Base-by-base conservation (phyloP, 2,888 invertebrate genomes). In the Eudasyphora cyanicolor region DNA sequence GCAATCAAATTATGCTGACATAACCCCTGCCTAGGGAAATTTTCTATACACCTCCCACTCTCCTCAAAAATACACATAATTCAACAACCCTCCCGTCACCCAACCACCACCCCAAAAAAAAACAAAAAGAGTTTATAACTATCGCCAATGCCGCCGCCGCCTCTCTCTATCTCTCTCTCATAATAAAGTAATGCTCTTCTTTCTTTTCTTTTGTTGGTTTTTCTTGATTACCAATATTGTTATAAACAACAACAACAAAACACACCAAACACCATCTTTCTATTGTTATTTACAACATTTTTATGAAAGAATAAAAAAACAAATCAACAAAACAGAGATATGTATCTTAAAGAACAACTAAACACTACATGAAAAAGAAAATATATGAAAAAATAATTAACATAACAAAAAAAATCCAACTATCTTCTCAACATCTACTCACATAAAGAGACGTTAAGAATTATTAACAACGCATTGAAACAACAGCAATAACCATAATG, bases 341-440 rank as follows among this genome's bases (percentile, higher is more conserved):
- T 78, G 74, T 74, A 76, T 74, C 82, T 79, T 19, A 69, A 83
- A 69, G 29, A 51, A 67, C 76, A 45, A n/a, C 35, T 54, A 45
- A 83, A 74, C 70, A 42, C 51, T 75, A 80, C 64, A 75, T 79
- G 8, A 76, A 83, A 76, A 75, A 54, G 67, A 77, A 67, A 38
- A 42, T 71, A 64, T n/a, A 38, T 38, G 38, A 12, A n/a, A 45
- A 45, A n/a, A n/a, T n/a, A n/a, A n/a, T n/a, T n/a, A n/a, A n/a
- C n/a, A n/a, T n/a, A n/a, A n/a, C n/a, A n/a, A n/a, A n/a, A n/a
- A 57, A 49, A 74, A 54, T 74, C 74, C 60, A 82, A 81, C 81
- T 74, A 29, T 42, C 75, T 83, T 81, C 64, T 38, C 76, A 69
- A 35, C n/a, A n/a, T n/a, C 77, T 79, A 49, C 60, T 69, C 69